A percentile compares a stretch with the other conserved stretches of the same genome.
phyloP scores from a whole-genome alignment of 2,797 vertebrate species.

The Rhynchotus rufescens region DNA sequence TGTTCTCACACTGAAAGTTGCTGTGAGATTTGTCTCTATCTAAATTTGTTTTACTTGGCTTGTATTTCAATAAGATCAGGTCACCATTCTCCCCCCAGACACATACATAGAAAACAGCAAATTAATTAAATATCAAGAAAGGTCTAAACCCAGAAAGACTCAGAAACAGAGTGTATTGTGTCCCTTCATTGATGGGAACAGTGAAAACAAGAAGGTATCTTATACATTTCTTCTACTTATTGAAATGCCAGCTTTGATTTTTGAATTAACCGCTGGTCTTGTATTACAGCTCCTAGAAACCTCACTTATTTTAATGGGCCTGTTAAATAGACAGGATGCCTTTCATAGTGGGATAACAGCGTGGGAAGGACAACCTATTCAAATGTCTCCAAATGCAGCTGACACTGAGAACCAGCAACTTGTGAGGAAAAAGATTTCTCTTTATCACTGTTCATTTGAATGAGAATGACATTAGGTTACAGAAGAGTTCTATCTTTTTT shows the following conservation, averaged over 20 bases:
- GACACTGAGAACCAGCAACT: background rate
- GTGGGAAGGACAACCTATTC: background rate
- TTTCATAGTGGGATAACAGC: background rate
- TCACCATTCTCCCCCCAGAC: conserved; percentile 10
- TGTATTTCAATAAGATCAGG: conserved; percentile 49
- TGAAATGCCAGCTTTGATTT: background rate
- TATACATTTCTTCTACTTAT: background rate
- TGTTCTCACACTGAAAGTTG: conserved; percentile 12
- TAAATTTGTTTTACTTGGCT: conserved; percentile 49
- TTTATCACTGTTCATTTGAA: background rate
- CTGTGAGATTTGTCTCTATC: background rate
- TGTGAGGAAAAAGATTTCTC: background rate
- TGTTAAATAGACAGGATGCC: background rate
- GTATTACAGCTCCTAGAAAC: background rate
- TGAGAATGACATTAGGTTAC: background rate
- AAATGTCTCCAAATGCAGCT: background rate
- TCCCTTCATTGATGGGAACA: background rate
- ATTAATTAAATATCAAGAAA: conserved; percentile 52
- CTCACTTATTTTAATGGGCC: background rate
- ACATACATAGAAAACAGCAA: background rate
- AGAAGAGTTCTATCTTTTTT: background rate
- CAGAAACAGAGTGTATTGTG: background rate
- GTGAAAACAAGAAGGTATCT: background rate
- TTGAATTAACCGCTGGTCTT: background rate
- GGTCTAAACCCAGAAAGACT: conserved; percentile 23